Evolutionary conservation across 1,140 invertebrate genomes (phyloP), one percentile per base, ranked within the genome.

Genomic region (Dendrolimus punctatus): DNA sequence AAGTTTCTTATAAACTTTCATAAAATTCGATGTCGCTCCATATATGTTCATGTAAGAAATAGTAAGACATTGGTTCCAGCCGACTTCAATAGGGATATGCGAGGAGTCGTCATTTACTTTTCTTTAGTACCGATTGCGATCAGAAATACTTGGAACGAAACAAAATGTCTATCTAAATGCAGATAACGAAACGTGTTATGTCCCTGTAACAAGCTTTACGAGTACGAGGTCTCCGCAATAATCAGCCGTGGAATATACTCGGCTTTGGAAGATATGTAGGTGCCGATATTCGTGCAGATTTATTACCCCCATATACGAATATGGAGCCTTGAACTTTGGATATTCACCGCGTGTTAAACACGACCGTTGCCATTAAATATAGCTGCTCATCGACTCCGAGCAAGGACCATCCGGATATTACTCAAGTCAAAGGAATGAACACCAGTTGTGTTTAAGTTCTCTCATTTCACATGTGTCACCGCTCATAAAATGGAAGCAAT

Each of bases 391-490:
- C 43, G n/a, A 50, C 9, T 50, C n/a, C 44, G 46, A 40, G 53
- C 23, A 23, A 48, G 55, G 53, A 55, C 60, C 60, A 61, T 65
- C 63, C 66, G 58, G 66, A 39, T 53, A 57, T 64, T 63, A 54
- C 54, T 65, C 63, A 66, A 39, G 48, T 51, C 50, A 51, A 42
- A 52, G 60, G 60, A 65, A 68, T 66, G 66, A 59, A 54, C 46
- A 55, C 61, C 58, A 60, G 57, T 52, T 64, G 50, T 46, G 60
- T 50, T 50, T 56, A 44, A 48, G 53, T 55, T 53, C 55, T 50
- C 52, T 52, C 40, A 23, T 54, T 48, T 48, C 60, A 49, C 44
- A 57, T 51, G 43, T 40, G 48, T 57, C 51, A 37, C 23, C 43
- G 46, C 43, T 46, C 51, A 44, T 57, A 47, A 50, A 23, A 58